phyloP scores from a whole-genome alignment of 2,888 invertebrate species.

The Pseudococcus jackbeardsleyi region DNA sequence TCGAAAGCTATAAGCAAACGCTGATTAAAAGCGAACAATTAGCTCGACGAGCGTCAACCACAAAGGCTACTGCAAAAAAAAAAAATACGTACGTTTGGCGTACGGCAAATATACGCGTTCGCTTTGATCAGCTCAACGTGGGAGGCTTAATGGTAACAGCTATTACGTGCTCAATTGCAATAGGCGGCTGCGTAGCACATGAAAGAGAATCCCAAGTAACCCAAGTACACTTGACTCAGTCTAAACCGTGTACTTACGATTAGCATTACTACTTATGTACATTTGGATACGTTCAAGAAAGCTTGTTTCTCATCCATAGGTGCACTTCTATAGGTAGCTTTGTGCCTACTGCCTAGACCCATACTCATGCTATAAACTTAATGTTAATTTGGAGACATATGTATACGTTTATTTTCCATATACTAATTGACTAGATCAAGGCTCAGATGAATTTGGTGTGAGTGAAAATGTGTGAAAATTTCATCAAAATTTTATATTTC shows the following conservation, averaged over 20 bases:
- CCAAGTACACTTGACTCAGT: conserved; percentile 26
- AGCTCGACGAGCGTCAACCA: conserved; percentile 49
- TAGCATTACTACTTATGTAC: background rate
- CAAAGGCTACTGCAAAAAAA: conserved; percentile 29
- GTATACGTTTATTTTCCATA: no score
- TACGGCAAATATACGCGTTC: background rate
- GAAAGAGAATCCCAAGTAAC: conserved; percentile 30
- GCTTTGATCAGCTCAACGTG: conserved; percentile 57
- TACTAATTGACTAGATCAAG: no score
- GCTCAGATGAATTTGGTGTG: no score
- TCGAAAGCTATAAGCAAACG: conserved; percentile 23
- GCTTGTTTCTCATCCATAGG: conserved; percentile 26
- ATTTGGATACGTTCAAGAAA: conserved; percentile 16
- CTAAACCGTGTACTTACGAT: background rate
- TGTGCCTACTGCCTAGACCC: background rate
- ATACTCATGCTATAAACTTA: no score
- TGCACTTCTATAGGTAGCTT: background rate
- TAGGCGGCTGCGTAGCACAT: conserved; percentile 49
- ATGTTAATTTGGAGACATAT: no score
- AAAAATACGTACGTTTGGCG: conserved; percentile 7
- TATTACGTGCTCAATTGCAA: conserved; percentile 60
- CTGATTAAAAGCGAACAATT: conserved; percentile 59
- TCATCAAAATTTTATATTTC: no score
- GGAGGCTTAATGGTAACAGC: conserved; percentile 56
- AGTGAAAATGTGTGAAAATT: no score